Evolutionary conservation across 2,888 invertebrate species (phyloP).

Genomic region (Eumacrocentrus americanus): DNA sequence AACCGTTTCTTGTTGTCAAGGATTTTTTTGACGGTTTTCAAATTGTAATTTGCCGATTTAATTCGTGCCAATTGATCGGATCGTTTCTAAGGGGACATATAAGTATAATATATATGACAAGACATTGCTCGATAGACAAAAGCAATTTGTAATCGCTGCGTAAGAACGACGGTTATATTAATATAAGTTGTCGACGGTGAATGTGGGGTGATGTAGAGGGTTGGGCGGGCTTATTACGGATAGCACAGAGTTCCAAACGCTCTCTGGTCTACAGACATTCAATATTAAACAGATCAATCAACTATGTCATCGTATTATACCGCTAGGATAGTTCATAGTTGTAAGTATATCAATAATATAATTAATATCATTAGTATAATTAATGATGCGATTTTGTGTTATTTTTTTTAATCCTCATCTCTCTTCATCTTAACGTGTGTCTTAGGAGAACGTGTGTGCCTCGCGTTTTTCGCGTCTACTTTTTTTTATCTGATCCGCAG

Average conservation of each 20-base stretch:
- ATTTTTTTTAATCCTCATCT: conserved; percentile 31
- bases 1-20: conserved; percentile 27
- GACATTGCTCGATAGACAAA: not conserved
- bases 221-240: conserved; percentile 46
- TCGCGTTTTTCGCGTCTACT: conserved; percentile 26
- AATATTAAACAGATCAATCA: conserved; percentile 62
- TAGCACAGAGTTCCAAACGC: conserved; percentile 63
- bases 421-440: conserved; percentile 22
- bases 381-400: conserved; percentile 51
- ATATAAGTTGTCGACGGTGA: conserved; percentile 27
- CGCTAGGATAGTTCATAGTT: conserved; percentile 60
- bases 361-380: conserved; percentile 57
- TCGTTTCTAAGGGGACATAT: not conserved
- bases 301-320: conserved; percentile 60
- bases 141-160: conserved; percentile 4
- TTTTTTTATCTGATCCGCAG: conserved; percentile 18
- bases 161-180: not conserved
- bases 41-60: conserved; percentile 1
- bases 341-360: conserved; percentile 61
- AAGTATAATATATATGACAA: not conserved
- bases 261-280: conserved; percentile 61
- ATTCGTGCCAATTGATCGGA: conserved; percentile 15
- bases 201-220: conserved; percentile 33
- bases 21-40: conserved; percentile 24
- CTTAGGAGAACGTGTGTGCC: conserved; percentile 28